Evolutionary conservation across 2,797 vertebrate genomes (phyloP).

Genomic region (Brotogeris chrysoptera): DNA sequence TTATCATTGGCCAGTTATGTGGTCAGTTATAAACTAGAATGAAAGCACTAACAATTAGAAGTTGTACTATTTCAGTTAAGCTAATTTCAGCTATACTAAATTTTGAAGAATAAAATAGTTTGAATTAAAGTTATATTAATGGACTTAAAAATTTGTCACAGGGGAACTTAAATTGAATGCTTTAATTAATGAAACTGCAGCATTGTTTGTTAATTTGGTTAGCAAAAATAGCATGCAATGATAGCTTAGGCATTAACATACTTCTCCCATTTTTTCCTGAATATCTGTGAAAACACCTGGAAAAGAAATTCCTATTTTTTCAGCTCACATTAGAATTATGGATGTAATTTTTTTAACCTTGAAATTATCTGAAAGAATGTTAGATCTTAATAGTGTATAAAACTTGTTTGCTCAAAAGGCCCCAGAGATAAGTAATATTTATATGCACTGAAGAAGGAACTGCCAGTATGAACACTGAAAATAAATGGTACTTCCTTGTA

Average conservation of each 20-base stretch:
- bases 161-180: not conserved
- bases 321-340: not conserved
- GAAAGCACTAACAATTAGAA: not conserved
- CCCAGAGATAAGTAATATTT: not conserved
- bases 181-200: constrained; percentile 2
- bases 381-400: not conserved
- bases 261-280: constrained; percentile 27
- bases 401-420: not conserved
- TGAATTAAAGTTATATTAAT: not conserved
- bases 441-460: not conserved
- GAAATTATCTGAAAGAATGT: not conserved
- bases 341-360: not conserved
- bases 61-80: not conserved
- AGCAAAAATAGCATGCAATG: not conserved
- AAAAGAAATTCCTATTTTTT: constrained; percentile 3
- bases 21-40: not conserved
- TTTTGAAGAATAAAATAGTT: constrained; percentile 29
- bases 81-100: not conserved
- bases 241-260: constrained; percentile 40
- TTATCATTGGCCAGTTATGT: not conserved
- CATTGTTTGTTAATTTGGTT: not conserved
- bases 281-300: constrained; percentile 20
- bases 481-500: not conserved
- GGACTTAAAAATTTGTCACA: not conserved
- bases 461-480: not conserved